These are phyloP conservation scores for Motacilla alba DNA, from an alignment of 2,113 vertebrate genomes.

Conservation along the genomic window DNA sequence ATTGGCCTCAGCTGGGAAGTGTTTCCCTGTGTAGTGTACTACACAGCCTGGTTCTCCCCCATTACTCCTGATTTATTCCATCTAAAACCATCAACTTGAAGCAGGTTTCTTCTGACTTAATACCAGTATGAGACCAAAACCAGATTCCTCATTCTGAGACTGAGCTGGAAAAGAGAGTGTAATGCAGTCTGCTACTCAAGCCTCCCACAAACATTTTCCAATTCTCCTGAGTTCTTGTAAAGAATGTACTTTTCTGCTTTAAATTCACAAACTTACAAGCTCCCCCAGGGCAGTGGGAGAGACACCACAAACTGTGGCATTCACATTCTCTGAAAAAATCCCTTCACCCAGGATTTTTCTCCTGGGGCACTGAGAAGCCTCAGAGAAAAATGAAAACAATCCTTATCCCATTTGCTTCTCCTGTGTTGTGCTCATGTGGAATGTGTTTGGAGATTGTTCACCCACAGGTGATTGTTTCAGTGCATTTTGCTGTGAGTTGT, in stretches of 20 bases:
- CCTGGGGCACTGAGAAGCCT: too few relatives aligned
- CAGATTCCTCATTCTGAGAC: neutral
- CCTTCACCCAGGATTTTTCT: too few relatives aligned
- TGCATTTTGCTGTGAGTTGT: too few relatives aligned
- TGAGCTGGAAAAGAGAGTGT: neutral
- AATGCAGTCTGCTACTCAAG: neutral
- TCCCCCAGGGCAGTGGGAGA: neutral
- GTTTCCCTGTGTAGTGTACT: neutral
- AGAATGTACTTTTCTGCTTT: neutral
- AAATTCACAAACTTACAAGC: neutral
- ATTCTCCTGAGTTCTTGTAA: neutral
- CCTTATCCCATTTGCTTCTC: too few relatives aligned
- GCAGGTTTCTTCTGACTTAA: neutral
- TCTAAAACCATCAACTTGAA: neutral
- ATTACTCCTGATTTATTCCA: neutral
- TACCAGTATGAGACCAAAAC: neutral
- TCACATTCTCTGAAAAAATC: too few relatives aligned
- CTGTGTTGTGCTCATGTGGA: too few relatives aligned
- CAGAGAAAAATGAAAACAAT: too few relatives aligned
- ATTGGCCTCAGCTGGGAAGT: neutral
- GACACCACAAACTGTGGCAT: neutral
- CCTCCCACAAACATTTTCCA: neutral
- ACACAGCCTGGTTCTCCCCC: neutral
- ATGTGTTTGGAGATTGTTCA: too few relatives aligned
- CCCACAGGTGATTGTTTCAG: too few relatives aligned